Conservation (phyloP, 2,888 invertebrate genomes). For the Thecophora atra region DNA sequence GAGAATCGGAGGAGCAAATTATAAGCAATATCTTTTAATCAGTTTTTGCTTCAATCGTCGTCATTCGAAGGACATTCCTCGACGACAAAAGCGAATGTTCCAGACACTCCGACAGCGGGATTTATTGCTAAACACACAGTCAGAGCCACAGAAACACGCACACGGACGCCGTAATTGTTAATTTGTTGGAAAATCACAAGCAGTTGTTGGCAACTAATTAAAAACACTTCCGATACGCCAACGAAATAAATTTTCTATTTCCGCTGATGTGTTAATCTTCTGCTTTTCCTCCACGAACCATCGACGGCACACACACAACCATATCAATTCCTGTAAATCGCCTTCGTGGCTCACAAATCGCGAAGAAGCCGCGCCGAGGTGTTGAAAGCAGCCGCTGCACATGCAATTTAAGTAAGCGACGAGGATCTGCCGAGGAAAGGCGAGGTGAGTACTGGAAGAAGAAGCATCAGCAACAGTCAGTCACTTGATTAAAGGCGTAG, state of each 20-base stretch:
- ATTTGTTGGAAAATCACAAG: constrained; percentile 24
- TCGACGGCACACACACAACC: constrained; percentile 1
- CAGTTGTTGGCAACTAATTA: constrained; percentile 29
- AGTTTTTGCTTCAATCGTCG: no score
- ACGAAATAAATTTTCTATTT: constrained; percentile 33
- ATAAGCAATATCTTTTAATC: no score
- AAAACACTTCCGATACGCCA: constrained; percentile 30
- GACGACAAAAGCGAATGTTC: neutral
- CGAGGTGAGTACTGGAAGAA: neutral
- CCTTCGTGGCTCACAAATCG: constrained; percentile 8
- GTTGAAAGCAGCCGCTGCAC: constrained; percentile 29
- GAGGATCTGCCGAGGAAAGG: neutral
- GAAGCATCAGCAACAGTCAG: neutral
- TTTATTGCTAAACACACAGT: neutral
- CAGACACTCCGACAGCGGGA: no score
- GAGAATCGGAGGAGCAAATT: no score
- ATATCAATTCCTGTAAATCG: constrained; percentile 4
- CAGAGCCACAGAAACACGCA: neutral
- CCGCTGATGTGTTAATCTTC: neutral
- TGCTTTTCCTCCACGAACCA: neutral
- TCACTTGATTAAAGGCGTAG: neutral
- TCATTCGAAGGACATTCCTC: neutral
- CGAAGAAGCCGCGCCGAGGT: constrained; percentile 20
- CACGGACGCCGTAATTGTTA: neutral
- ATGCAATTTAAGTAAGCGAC: constrained; percentile 16